These are phyloP conservation scores for Melipona quadrifasciata DNA, from an alignment of 1,140 invertebrate species.

Conservation along the genomic window DNA sequence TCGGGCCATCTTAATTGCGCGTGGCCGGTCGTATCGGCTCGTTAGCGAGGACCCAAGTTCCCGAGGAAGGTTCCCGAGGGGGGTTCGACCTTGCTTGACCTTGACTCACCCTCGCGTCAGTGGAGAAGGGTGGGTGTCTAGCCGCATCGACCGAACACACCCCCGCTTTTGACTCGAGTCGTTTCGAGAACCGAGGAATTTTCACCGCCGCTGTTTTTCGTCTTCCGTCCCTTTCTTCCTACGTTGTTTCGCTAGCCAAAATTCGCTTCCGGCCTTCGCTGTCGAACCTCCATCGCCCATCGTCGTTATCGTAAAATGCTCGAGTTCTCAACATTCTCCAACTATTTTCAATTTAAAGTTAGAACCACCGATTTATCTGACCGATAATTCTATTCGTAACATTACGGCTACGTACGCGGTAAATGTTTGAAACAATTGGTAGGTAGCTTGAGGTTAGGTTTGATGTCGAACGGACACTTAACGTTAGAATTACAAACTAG, in stretches of 20 bases:
- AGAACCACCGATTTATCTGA: background rate
- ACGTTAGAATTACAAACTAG: background rate
- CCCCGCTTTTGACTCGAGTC: conserved; percentile 12
- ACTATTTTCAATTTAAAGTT: accelerated
- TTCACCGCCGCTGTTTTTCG: conserved; percentile 34
- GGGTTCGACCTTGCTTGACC: conserved; percentile 73
- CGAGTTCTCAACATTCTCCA: background rate
- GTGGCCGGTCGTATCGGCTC: background rate
- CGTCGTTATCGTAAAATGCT: background rate
- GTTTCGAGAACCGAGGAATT: conserved; percentile 42
- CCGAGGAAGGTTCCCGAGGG: conserved; percentile 17
- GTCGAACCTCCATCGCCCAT: too few species aligned
- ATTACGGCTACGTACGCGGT: too few species aligned
- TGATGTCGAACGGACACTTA: background rate
- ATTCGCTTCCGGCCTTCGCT: conserved; percentile 44
- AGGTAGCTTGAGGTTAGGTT: too few species aligned
- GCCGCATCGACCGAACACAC: conserved; percentile 75
- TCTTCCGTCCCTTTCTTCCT: background rate
- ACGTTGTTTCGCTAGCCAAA: background rate
- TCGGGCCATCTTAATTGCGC: conserved; percentile 13
- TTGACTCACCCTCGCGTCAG: conserved; percentile 63
- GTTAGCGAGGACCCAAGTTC: conserved; percentile 23
- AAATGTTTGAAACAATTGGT: background rate
- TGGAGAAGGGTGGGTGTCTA: conserved; percentile 72
- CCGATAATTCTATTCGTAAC: background rate